These are phyloP conservation scores for Tringa solitaria DNA, from an alignment of 2,113 vertebrate genomes.

Conservation along the genomic window DNA sequence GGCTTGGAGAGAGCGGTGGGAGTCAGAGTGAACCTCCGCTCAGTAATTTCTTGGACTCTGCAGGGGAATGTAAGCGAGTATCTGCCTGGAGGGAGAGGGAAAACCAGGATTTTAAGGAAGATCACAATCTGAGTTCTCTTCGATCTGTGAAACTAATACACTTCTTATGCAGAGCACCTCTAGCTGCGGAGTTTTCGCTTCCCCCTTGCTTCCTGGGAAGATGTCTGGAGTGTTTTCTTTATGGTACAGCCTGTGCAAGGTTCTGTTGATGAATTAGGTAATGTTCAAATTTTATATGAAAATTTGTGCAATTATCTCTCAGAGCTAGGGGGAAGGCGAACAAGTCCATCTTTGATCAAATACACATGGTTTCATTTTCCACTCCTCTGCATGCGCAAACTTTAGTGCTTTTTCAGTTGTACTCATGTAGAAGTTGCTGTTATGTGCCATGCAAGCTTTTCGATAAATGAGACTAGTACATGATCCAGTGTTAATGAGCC, in stretches of 20 bases:
- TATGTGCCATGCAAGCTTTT: background rate
- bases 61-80: background rate
- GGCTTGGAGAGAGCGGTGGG: background rate
- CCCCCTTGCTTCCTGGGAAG: background rate
- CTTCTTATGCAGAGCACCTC: background rate
- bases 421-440: background rate
- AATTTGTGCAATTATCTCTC: conserved; percentile 37
- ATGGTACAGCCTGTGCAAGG: background rate
- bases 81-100: conserved; percentile 14
- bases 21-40: background rate
- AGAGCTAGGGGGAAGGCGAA: background rate
- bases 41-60: conserved; percentile 46
- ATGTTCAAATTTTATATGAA: background rate
- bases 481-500: background rate
- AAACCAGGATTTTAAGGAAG: conserved; percentile 20
- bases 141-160: background rate
- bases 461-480: background rate
- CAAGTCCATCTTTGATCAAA: background rate
- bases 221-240: background rate
- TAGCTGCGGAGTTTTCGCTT: conserved; percentile 4
- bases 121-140: conserved; percentile 39
- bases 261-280: conserved; percentile 10
- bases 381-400: background rate
- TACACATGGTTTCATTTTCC: conserved; percentile 10
- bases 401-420: background rate